These are phyloP conservation scores for Hippolais icterina DNA, from an alignment of 2,113 vertebrate species.

Conservation along the genomic window DNA sequence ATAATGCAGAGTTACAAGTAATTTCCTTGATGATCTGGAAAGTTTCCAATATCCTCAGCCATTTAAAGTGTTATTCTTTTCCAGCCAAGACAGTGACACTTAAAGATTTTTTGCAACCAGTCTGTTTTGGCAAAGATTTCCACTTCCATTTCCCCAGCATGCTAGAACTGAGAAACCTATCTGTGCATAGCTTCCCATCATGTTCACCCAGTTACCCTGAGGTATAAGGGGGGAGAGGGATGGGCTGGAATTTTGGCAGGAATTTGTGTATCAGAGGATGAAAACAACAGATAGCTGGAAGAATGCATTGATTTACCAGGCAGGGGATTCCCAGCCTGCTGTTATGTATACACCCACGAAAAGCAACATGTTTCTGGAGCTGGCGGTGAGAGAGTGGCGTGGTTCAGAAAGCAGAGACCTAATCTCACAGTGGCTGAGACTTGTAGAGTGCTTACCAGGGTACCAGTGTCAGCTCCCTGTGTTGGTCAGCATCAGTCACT, in stretches of 20 bases:
- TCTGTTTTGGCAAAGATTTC: background rate
- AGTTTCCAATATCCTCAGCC: background rate
- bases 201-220: background rate
- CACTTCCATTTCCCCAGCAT: background rate
- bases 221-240: background rate
- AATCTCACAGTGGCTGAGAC: background rate
- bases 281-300: background rate
- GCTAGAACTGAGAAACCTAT: background rate
- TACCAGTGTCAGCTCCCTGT: accelerated
- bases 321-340: background rate
- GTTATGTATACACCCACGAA: background rate
- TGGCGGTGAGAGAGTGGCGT: background rate
- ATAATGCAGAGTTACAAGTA: background rate
- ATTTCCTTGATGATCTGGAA: background rate
- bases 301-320: background rate
- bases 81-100: background rate
- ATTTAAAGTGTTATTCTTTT: background rate
- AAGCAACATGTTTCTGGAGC: background rate
- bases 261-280: background rate
- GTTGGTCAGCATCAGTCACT: background rate
- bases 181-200: background rate
- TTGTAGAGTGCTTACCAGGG: background rate
- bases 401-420: background rate
- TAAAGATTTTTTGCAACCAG: conserved; percentile 7
- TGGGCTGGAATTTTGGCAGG: background rate